Evolutionary conservation across 1,140 invertebrate genomes (phyloP), one percentile per base, ranked within the genome.

Genomic region (Piezodorus guildinii): DNA sequence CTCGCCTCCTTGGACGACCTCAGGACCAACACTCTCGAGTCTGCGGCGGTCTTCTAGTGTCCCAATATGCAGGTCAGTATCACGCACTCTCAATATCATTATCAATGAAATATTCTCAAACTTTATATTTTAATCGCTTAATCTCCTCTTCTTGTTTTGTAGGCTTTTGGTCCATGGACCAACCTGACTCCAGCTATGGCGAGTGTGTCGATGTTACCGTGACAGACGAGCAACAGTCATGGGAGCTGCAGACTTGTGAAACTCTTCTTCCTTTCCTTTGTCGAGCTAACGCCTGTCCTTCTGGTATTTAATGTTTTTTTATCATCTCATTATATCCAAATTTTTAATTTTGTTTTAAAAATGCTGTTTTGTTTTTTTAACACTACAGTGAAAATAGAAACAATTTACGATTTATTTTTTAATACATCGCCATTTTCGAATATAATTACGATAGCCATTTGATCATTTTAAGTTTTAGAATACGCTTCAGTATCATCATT

Each of bases 181-280:
- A 97, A 74, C 94, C 94, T 1, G 84, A 94, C 75, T 85, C 90
- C 19, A 78, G 80, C 54, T 82, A 83, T 14, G 93, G 93, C 25
- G 88, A 93, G 77, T 96, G 94, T 76, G 92, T 95, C 9, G 86
- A 90, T 65, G 81, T 85, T 2, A 81, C 82, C 15, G 77, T 90
- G 14, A 82, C 82, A n/a, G 83, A 88, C 68, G 82, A 79, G 65
- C 76, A 79, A 21, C 91, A 95, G 76, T 92, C 89, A 66, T 96
- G 93, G 93, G 85, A 91, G 74, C 77, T 96, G 60, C 90, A 89
- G 62, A 93, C 92, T 14, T 97, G 94, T 73, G 94, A 97, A 79
- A 87, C 88, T 19, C 78, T 97, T 23, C 76, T 96, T 65, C 93
- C 94, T 27, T 98, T 96, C 75, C 90, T 97, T 81, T 98, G 95